Conservation (phyloP, 2,113 vertebrate species). For the Axis porcinus region DNA sequence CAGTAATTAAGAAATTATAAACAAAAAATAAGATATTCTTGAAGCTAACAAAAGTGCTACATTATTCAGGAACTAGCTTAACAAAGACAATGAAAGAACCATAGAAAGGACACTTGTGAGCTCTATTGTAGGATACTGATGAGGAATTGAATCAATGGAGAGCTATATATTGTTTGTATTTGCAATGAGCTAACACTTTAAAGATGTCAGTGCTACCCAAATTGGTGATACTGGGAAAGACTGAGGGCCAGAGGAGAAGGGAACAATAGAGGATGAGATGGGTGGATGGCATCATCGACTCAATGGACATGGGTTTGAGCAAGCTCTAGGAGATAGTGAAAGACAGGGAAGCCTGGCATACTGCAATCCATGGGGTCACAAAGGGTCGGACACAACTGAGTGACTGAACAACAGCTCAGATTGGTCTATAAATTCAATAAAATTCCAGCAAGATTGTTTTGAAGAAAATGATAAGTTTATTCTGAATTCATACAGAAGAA, state of each 20-base stretch:
- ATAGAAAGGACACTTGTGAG: neutral
- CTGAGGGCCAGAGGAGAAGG: neutral
- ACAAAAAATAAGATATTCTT: neutral
- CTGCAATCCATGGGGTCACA: neutral
- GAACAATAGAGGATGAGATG: neutral
- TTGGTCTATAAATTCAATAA: neutral
- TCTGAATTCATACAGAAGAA: neutral
- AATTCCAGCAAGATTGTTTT: neutral
- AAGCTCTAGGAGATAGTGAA: neutral
- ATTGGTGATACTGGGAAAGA: neutral
- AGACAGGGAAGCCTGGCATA: neutral
- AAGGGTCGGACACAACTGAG: neutral
- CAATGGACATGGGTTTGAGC: neutral
- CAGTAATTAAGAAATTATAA: neutral
- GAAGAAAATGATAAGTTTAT: neutral
- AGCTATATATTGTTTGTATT: neutral
- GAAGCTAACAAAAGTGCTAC: neutral
- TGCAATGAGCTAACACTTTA: neutral
- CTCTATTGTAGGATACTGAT: neutral
- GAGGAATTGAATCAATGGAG: neutral
- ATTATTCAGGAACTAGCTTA: neutral
- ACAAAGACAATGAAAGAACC: neutral
- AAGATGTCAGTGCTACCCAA: neutral
- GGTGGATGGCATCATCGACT: neutral
- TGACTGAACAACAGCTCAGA: neutral